Evolutionary conservation across 2,888 invertebrate species (phyloP), one percentile per base, ranked within the genome.

Genomic region (Galerucella calmariensis): DNA sequence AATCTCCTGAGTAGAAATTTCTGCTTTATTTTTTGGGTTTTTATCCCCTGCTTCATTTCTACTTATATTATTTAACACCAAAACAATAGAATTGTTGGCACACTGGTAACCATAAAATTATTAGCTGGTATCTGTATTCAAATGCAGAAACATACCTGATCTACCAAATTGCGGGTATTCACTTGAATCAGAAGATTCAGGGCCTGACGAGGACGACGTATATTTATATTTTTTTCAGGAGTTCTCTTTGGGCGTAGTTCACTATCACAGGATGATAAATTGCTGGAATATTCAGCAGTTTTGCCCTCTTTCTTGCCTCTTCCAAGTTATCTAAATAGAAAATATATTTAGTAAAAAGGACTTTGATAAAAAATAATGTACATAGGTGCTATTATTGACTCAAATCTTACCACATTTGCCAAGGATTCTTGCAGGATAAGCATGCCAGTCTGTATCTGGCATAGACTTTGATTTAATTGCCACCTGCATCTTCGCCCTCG

Each of bases 391-490:
- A 51, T 51, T 51, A 51, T 51, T 14, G 51, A 51, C 14, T 51
- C 51, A 11, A 51, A 51, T 51, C 51, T 51, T 51, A 51, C 16
- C 16, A 53, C 53, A 53, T 53, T 53, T 53, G n/a, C 53, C 53
- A 53, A 53, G 53, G 53, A 53, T 53, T 53, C 16, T 53, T 6
- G 5, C 16, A 16, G 16, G 16, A 53, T 53, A 53, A n/a, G 53
- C 16, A 16, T 53, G 53, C 53, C 53, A 16, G 53, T 53, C 53
- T 53, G 53, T 53, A 53, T 16, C 53, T 53, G 53, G 53, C 53
- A 48, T 48, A 20, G 20, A 20, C 20, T 20, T 20, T 20, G 20
- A 20, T 20, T 20, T 20, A 20, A 20, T 20, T 20, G 20, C 20
- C 20, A 20, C 1, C 20, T 20, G 20, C 20, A 20, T 20, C 20